Base-by-base conservation (phyloP, 2,888 invertebrate genomes). In the Saturnia japonica region DNA sequence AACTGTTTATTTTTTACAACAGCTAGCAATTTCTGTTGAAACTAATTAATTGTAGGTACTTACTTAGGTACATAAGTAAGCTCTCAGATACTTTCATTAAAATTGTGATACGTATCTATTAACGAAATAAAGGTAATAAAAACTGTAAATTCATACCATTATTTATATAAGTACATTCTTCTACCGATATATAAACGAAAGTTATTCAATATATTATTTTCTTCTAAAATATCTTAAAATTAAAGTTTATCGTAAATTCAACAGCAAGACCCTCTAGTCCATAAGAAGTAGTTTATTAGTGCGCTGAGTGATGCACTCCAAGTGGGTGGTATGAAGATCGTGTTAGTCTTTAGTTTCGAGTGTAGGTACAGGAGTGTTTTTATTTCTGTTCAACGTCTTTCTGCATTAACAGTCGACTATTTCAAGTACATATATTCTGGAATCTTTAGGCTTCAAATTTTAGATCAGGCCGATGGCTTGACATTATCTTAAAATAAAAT, bases 271-370 rank as follows among this genome's bases (percentile, higher is more conserved):
- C 82, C 34, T 47, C 72, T 51, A 19, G 51, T 70, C 54, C 54
- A 74, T 70, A 70, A 74, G 80, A 80, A 78, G 80, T 77, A 76
- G 80, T 88, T 88, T 88, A 88, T 86, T 86, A 80, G 83, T 77
- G 70, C 77, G 82, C 72, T 82, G 83, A 85, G 79, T 81, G 82
- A 78, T 80, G 80, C 78, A 79, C 79, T 82, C 77, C 73, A 74
- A 76, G 82, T 85, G 82, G 82, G 81, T 80, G 80, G 79, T 72
- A 74, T 70, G 73, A 75, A 74, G 73, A 77, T 73, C 43, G 54
- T 42, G 19, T 51, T 62, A 62, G 62, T 62, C 54, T 42, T 71
- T 68, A 64, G 42, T 71, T 47, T 51, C 42, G 43, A 47, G 45
- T 25, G 42, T n/a, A n/a, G n/a, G n/a, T n/a, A 40, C 54, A 67